Base-by-base conservation (phyloP, 1,140 invertebrate species). In the Battus philenor region DNA sequence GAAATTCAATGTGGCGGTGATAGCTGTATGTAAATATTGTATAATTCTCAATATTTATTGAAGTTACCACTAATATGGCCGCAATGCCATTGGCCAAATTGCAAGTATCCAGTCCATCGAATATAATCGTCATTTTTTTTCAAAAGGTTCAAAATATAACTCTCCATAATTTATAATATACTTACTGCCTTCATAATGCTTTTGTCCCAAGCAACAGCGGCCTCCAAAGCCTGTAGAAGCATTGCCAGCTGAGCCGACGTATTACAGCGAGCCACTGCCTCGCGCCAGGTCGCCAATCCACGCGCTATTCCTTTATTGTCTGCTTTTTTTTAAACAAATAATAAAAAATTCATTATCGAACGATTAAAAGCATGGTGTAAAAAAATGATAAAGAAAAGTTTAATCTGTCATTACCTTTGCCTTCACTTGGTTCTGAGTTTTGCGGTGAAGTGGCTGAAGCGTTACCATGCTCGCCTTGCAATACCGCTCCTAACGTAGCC, bases 181-280 rank as follows among this genome's bases (percentile, higher is more conserved):
- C 94, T 92, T 90, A 97, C 95, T 87, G 97, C 97, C 91, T 98
- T 98, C 97, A 99, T 98, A 67, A 98, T 97, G 86, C 95, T 97
- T 86, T 98, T 98, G 86, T 99, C 97, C 97, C 97, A 98, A 13
- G 97, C 96, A 61, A 98, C 96, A 65, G 93, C 95, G 10, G 92
- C 92, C 70, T 98, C 96, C 13, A 99, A 88, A 55, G 95, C 93
- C 60, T 95, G 94, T 24, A 97, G 87, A 59, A 94, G 92, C 92
- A 98, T 93, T 2, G 95, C 94, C 5, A 98, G 86, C 69, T 98
- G 96, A 0, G 96, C 93, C 0, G 96, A 93, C 2, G 95, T 97
- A 59, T 91, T 91, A 11, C 94, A 93, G 15, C 92, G 90, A 0
- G 90, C 84, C 0, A 98, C 93, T 0, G 95, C 95, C 57, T 97